These are phyloP conservation scores for Archips crataeganus DNA, from an alignment of 2,888 invertebrate genomes.

Conservation along the genomic window DNA sequence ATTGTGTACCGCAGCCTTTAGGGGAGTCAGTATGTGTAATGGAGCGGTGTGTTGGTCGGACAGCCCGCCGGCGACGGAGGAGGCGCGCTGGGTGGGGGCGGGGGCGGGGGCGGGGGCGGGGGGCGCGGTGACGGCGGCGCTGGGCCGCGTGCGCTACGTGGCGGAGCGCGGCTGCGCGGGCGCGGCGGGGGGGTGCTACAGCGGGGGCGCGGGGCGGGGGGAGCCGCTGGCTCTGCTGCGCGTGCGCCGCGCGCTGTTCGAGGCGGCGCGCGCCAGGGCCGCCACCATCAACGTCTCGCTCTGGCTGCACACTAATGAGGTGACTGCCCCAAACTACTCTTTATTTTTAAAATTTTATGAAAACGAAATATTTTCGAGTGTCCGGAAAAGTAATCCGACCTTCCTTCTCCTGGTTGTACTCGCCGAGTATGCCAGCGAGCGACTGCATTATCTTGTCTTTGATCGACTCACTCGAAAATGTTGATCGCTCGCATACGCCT, in stretches of 20 bases:
- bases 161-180: conserved; percentile 89
- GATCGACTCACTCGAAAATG: too few relatives aligned
- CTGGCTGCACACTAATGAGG: conserved; percentile 91
- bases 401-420: too few relatives aligned
- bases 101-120: conserved; percentile 52
- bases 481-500: too few relatives aligned
- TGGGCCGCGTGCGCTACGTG: conserved; percentile 89
- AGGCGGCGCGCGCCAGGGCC: conserved; percentile 81
- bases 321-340: conserved; percentile 17
- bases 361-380: too few relatives aligned
- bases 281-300: conserved; percentile 88
- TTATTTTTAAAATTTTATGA: too few relatives aligned
- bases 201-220: conserved; percentile 89
- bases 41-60: too few relatives aligned
- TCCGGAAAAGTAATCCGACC: too few relatives aligned
- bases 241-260: conserved; percentile 50
- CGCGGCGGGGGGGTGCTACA: conserved; percentile 86
- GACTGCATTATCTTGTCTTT: too few relatives aligned
- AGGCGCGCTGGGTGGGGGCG: conserved; percentile 52
- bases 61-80: conserved; percentile 34
- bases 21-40: too few relatives aligned
- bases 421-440: too few relatives aligned
- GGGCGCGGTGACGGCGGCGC: conserved; percentile 64
- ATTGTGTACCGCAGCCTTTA: too few relatives aligned
- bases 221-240: conserved; percentile 67